Base-by-base conservation (phyloP, 2,113 vertebrate species). In the Notothenia rossii region DNA sequence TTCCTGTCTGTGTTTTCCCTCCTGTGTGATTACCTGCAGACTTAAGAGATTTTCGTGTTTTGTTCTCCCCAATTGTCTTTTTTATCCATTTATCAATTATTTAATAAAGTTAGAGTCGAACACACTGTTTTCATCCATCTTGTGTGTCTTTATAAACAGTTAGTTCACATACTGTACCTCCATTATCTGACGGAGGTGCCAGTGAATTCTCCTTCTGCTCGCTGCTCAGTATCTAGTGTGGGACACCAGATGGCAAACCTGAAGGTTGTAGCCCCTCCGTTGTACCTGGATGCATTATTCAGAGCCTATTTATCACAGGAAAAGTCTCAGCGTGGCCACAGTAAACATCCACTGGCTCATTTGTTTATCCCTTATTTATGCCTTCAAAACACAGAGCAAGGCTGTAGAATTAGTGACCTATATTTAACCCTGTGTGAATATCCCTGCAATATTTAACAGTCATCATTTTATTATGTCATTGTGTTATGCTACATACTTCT, bases 211-310 rank as follows among this genome's bases (percentile, higher is more conserved):
- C 15, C 58, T 69, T 36, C 56, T 59, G 67, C 78, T 76, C 55
- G 50, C 40, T 62, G 60, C 55, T 71, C 33, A 71, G 72, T 54
- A 54, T 70, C 55, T 36, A 53, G 55, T 54, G 45, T 72, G 76
- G 80, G 76, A 84, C 78, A 77, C 62, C 91, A 91, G 91, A 89
- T 90, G 90, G 90, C 62, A 84, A 82, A 89, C 77, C 75, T 88
- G 82, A 91, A 89, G 86, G 86, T 87, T 92, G 82, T 64, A 85
- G 91, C 72, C 86, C 84, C 67, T 70, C 40, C 36, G 70, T 80
- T 84, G 85, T 85, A 89, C 77, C 33, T 76, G 63, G 87, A 88
- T 93, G 76, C 84, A 91, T 93, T 91, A 93, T 91, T 91, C 87
- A 93, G 75, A 87, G 77, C 58, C 74, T 84, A 89, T 91, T 89